Base-by-base conservation (phyloP, 53 echinoderm and acorn worm genomes). In the Echinarachnius parma region DNA sequence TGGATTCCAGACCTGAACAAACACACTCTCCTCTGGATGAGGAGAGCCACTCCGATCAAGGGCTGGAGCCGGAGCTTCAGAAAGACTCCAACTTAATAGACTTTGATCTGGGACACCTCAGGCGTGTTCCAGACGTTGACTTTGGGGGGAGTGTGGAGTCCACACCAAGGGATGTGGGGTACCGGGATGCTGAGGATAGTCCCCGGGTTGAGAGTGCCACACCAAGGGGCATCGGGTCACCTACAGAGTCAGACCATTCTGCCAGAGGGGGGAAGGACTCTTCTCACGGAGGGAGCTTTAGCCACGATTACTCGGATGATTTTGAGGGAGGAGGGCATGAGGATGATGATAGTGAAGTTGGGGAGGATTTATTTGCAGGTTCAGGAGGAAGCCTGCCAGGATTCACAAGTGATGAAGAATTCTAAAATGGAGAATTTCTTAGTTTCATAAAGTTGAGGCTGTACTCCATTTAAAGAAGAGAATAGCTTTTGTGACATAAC, bases 341-440 rank as follows among this genome's bases (percentile, higher is more conserved):
- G 31, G 32, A 82, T 27, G 76, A 76, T 56, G 57, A 82, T 5
- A 53, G 74, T 42, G 74, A 76, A 59, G 56, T 64, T 28, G 59
- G 31, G 58, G 75, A 64, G 47, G 76, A 82, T 28, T 14, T 72
- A 3, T 72, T 72, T 16, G 15, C 35, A 19, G 74, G 39, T 39
- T 72, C 74, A 3, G 56, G 18, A 45, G 74, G 74, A 2, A 56
- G 74, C 28, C 23, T 72, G 2, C 74, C 74, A 35, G 74, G 74
- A 9, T 72, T 72, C 34, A 72, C 44, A 4, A 72, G 74, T 56
- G 74, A 72, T 72, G 74, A 72, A 4, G 74, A 72, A 13, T 72
- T 72, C 14, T 72, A 56, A 19, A n/a, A n/a, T n/a, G n/a, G n/a
- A n/a, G n/a, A n/a, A n/a, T n/a, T n/a, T n/a, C n/a, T n/a, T n/a